These are phyloP conservation scores for Pseudomyrmex pallidus DNA, from an alignment of 1,140 invertebrate species.

Conservation along the genomic window DNA sequence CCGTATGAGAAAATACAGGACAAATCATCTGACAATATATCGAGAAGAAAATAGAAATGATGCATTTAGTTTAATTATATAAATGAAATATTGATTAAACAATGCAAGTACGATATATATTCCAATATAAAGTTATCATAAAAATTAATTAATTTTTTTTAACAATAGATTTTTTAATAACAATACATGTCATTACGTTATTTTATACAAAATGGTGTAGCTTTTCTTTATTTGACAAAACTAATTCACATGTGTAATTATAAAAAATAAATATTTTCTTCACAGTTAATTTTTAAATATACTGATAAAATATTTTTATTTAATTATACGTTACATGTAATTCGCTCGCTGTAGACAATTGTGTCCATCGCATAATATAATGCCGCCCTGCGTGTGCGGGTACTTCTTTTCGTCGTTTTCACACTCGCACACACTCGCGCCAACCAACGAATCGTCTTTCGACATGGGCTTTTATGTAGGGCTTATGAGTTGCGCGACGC, in stretches of 20 bases:
- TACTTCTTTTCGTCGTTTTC: not conserved
- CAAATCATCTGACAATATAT: not conserved
- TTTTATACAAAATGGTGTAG: too few relatives aligned
- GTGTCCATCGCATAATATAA: not conserved
- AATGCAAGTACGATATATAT: not conserved
- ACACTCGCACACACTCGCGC: not conserved
- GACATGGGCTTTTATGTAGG: not conserved
- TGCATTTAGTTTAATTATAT: not conserved
- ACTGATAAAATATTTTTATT: too few relatives aligned
- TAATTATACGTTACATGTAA: too few relatives aligned
- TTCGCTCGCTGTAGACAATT: not conserved
- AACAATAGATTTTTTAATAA: too few relatives aligned
- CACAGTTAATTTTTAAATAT: not conserved
- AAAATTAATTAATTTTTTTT: too few relatives aligned
- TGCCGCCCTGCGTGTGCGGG: not conserved
- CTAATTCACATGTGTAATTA: too few relatives aligned
- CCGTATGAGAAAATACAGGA: not conserved
- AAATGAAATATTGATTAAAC: not conserved
- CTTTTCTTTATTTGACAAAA: too few relatives aligned
- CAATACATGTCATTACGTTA: too few relatives aligned
- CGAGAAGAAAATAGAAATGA: not conserved
- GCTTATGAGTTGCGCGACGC: not conserved
- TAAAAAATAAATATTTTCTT: too few relatives aligned
- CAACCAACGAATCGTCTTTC: constrained; percentile 26
- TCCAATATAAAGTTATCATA: not conserved